Conservation (phyloP, 2,888 invertebrate genomes). For the Erynnis tages region DNA sequence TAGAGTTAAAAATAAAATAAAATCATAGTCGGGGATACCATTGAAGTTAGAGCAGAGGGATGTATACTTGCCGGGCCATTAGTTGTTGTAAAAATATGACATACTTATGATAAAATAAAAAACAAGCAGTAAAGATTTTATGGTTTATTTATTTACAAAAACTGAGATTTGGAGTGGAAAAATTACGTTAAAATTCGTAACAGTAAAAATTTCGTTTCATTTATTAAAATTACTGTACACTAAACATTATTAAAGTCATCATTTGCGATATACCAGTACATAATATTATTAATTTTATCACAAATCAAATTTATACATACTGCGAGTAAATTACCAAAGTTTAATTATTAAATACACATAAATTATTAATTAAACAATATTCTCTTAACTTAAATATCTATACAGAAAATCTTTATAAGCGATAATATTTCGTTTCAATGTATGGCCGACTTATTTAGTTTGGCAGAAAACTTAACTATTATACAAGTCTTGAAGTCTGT, state of each 20-base stretch:
- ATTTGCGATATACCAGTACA: background rate
- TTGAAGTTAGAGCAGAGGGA: no score
- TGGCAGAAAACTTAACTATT: slow-evolving; percentile 2
- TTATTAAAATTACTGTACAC: background rate
- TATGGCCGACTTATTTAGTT: slow-evolving; percentile 17
- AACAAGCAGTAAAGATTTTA: background rate
- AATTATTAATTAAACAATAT: background rate
- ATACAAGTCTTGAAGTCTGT: background rate
- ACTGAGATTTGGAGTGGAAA: background rate
- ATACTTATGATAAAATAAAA: background rate
- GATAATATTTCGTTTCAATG: background rate
- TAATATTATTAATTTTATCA: slow-evolving; percentile 11
- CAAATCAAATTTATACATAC: slow-evolving; percentile 14
- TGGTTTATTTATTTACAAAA: background rate
- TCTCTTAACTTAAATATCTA: background rate
- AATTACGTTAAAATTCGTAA: background rate
- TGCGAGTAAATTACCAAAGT: slow-evolving; percentile 9
- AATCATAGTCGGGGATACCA: no score
- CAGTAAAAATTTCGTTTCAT: background rate
- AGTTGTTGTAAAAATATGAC: no score
- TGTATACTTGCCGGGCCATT: no score
- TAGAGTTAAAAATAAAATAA: no score
- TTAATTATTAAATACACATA: background rate
- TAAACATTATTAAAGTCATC: background rate
- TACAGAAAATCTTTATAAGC: background rate